Base-by-base conservation (phyloP, 2,113 vertebrate species). In the Corydoras maculifer region DNA sequence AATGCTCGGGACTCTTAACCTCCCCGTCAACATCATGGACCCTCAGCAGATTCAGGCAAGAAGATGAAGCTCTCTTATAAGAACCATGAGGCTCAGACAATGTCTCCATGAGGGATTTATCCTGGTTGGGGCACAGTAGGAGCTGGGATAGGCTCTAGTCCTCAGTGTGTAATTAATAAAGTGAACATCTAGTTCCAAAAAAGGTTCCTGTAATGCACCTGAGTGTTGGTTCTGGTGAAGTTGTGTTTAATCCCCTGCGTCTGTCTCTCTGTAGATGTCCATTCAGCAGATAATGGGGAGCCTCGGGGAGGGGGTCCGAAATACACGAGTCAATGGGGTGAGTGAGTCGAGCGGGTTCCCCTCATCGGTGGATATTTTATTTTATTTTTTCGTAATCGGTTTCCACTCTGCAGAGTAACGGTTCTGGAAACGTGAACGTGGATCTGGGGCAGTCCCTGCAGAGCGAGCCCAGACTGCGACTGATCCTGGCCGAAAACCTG, bases 1-100 rank as follows among this genome's bases (percentile, higher is more conserved):
- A 32, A 96, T 96, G 94, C 90, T 96, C 50, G 94, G 94, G 73
- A 94, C 94, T 65, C 94, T 96, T 84, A 96, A 96, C 84, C 87
- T 96, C 48, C 94, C 93, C 6, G 91, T 95, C 77, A 95, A 94
- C 83, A 84, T 92, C 75, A 91, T 91, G 87, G 91, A 91, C 62
- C 89, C 89, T 2, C 88, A 91, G 81, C 87, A 91, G 69, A 90
- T 91, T 72, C 90, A 90, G 85, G 90, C 89, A 29, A 15, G 65
- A 29, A 90, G 87, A 89, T 87, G 87, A 25, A 1, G 18, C 2
- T 25, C 18, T 25, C 18, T 25, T 25, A 25, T 25, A 2, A 25
- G 18, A 25, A 25, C 18, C 18, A 25, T 25, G 18, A 25, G 18
- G 18, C 18, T 25, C 18, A 25, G 18, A 25, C 2, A 25, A 25